Evolutionary conservation across 1,140 invertebrate species (phyloP).

Genomic region (Listronotus bonariensis): DNA sequence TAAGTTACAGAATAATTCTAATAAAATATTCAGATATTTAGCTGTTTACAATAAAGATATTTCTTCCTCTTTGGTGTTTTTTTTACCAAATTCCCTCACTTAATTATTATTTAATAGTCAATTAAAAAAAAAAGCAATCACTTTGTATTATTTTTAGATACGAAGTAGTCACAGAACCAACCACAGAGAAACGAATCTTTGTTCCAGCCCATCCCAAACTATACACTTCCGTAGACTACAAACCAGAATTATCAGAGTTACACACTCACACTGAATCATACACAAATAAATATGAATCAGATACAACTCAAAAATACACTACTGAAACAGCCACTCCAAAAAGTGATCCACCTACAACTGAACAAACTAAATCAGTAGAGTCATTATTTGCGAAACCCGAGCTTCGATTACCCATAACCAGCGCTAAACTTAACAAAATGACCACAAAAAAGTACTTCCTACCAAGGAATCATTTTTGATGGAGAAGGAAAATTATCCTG

Average conservation of each 20-base stretch:
- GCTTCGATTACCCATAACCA: constrained; percentile 42
- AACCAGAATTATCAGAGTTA: constrained; percentile 19
- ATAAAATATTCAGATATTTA: no score
- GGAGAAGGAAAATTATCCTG: constrained; percentile 26
- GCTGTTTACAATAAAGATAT: no score
- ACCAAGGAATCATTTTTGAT: background rate
- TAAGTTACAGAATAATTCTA: no score
- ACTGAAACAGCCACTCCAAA: constrained; percentile 51
- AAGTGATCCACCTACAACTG: constrained; percentile 17
- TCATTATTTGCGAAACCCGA: constrained; percentile 1
- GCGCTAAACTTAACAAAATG: constrained; percentile 44
- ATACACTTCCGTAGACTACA: constrained; percentile 41
- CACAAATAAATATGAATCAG: constrained; percentile 15
- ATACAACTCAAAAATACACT: constrained; percentile 13
- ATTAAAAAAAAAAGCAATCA: no score
- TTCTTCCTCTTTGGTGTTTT: no score
- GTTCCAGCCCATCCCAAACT: constrained; percentile 45
- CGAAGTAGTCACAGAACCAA: constrained; percentile 46
- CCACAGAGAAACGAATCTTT: constrained; percentile 50
- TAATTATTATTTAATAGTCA: no score
- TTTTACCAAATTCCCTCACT: no score
- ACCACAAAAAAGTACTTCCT: constrained; percentile 25
- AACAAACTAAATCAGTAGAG: constrained; percentile 5
- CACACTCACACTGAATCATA: constrained; percentile 8
- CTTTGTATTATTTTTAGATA: constrained; percentile 17